Evolutionary conservation across 2,888 invertebrate genomes (phyloP), one percentile per base, ranked within the genome.

Genomic region (Bursaphelenchus okinawaensis): DNA sequence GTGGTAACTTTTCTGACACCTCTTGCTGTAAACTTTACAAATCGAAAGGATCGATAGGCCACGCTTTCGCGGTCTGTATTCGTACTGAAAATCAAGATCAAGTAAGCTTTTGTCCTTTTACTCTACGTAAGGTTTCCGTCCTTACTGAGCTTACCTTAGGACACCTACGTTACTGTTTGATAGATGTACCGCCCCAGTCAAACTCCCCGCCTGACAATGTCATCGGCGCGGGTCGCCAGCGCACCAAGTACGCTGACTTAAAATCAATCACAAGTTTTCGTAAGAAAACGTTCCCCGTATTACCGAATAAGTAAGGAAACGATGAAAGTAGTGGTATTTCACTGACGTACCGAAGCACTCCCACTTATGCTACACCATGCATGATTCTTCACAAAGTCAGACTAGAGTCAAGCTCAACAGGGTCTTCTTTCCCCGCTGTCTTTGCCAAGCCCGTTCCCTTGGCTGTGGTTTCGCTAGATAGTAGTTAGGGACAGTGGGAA

Each of bases 1-100:
- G 87, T 87, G 87, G 88, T 87, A 88, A 88, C 87, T 88, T 88
- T 88, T 88, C 87, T 87, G 87, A 85, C 87, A 88, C 87, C 87
- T 88, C 87, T 87, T 85, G 87, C 86, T 87, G 84, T 68, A 85
- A 84, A 81, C 80, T 78, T 81, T 76, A 77, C 81, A 85, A 83
- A 20, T 64, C 86, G 84, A 87, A 87, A 87, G 87, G 87, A 87
- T 88, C 87, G 87, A 87, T 87, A 87, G 87, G 87, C 87, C 87
- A 83, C 85, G 86, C 87, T 87, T 88, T 88, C 87, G 86, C 87
- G 87, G 87, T 87, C 86, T 84, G 87, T 87, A 86, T 87, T 86
- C 85, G 83, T 87, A 87, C 87, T 87, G 87, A 87, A 87, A 86
- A 87, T 87, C 86, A 84, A 85, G 87, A 88, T 88, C 87, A 87